Evolutionary conservation across 2,888 invertebrate species (phyloP).

Genomic region (Chrysolina haemoptera): DNA sequence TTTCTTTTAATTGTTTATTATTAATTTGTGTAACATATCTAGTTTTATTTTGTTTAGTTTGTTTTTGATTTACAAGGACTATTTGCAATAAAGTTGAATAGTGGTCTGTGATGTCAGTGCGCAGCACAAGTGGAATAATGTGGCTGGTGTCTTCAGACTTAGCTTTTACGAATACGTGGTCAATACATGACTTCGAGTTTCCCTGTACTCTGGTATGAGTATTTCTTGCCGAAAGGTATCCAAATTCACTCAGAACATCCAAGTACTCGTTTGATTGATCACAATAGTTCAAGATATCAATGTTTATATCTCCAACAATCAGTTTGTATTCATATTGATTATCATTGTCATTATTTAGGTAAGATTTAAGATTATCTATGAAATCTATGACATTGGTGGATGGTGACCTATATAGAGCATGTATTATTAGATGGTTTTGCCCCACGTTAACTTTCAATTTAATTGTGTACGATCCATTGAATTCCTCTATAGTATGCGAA

Average conservation of each 20-base stretch:
- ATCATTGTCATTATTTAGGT: slow-evolving; percentile 25
- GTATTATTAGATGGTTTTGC: not conserved
- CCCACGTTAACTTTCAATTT: slow-evolving; percentile 2
- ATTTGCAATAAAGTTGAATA: slow-evolving; percentile 15
- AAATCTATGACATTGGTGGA: slow-evolving; percentile 22
- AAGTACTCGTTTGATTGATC: slow-evolving; percentile 16
- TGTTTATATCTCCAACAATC: slow-evolving; percentile 21
- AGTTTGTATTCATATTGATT: not conserved
- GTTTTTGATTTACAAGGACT: not conserved
- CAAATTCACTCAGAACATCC: slow-evolving; percentile 10
- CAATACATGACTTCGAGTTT: slow-evolving; percentile 14
- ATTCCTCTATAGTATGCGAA: slow-evolving; percentile 2
- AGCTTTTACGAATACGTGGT: slow-evolving; percentile 13
- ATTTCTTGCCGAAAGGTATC: slow-evolving; percentile 24
- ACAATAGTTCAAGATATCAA: slow-evolving; percentile 21
- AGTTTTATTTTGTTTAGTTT: not conserved
- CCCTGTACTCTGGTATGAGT: slow-evolving; percentile 15
- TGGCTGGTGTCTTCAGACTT: slow-evolving; percentile 6
- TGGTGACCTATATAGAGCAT: slow-evolving; percentile 23
- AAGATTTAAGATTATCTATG: slow-evolving; percentile 6
- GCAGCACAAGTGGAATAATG: slow-evolving; percentile 1
- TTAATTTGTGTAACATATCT: slow-evolving; percentile 7
- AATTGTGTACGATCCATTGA: slow-evolving; percentile 14
- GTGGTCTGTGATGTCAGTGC: slow-evolving; percentile 14
- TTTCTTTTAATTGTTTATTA: not conserved